Evolutionary conservation across 2,888 invertebrate species (phyloP).

Genomic region (Caenorhabditis angaria): DNA sequence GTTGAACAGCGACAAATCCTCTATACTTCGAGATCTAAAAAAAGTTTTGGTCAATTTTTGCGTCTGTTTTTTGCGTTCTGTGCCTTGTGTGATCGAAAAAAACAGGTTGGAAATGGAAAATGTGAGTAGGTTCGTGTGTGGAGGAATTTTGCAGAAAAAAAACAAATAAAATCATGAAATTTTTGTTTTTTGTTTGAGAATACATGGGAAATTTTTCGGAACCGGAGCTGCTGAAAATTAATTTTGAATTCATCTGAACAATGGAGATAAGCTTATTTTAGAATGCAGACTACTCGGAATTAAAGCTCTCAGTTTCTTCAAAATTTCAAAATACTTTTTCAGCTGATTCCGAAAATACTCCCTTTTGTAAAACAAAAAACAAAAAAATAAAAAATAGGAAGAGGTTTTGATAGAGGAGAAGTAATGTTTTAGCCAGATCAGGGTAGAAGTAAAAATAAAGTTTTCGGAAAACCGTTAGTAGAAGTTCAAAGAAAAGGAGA

Average conservation of each 20-base stretch:
- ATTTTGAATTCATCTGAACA: no score
- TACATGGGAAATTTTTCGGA: no score
- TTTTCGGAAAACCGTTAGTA: constrained; percentile 14
- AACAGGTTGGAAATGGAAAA: not conserved
- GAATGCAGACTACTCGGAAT: no score
- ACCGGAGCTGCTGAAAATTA: no score
- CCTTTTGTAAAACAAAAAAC: not conserved
- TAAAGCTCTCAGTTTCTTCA: no score
- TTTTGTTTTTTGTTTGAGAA: no score
- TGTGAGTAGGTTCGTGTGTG: not conserved
- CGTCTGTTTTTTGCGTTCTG: not conserved
- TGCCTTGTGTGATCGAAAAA: constrained; percentile 27
- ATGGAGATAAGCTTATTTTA: no score
- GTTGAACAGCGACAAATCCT: constrained; percentile 73
- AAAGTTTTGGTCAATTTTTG: constrained; percentile 13
- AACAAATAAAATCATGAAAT: no score
- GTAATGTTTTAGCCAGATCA: constrained; percentile 1
- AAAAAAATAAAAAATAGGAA: not conserved
- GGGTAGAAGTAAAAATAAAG: constrained; percentile 18
- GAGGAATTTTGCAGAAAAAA: not conserved
- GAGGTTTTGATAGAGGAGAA: not conserved
- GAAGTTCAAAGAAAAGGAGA: constrained; percentile 20
- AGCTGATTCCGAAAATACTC: no score
- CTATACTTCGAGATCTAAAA: constrained; percentile 72
- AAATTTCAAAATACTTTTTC: no score